A percentile compares a stretch with the other conserved stretches of the same genome.
phyloP scores from a whole-genome alignment of 2,113 vertebrate genomes.

The Pholis gunnellus region DNA sequence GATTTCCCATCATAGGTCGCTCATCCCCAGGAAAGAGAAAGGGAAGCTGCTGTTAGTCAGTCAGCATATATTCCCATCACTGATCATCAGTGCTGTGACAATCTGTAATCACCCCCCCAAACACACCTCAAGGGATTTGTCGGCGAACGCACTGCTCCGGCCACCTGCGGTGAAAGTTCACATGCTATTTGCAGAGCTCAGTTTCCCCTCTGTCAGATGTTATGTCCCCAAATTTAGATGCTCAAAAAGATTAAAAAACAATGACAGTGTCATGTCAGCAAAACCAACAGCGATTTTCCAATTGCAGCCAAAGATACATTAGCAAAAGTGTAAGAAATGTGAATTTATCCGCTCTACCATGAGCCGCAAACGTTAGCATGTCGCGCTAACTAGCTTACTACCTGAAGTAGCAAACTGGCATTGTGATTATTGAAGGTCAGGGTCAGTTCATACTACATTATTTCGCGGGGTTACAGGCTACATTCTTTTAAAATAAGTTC shows the following conservation, averaged over 20 bases:
- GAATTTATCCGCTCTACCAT: background rate
- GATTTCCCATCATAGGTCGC: constrained; percentile 55
- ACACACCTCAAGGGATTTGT: constrained; percentile 38
- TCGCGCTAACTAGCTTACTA: background rate
- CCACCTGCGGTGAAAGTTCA: constrained; percentile 41
- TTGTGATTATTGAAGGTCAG: background rate
- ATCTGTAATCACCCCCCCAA: background rate
- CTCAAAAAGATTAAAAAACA: constrained; percentile 6
- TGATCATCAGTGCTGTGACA: constrained; percentile 17
- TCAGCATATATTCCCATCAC: constrained; percentile 32
- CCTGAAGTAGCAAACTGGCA: background rate
- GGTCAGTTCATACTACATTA: background rate
- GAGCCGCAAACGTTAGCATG: background rate
- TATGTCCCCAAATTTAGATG: background rate
- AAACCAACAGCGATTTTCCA: background rate
- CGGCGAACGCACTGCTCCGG: background rate
- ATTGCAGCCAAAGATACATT: background rate
- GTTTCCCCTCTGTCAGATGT: constrained; percentile 3
- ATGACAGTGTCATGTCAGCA: background rate
- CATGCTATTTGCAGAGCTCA: constrained; percentile 17
- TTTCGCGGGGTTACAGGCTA: background rate
- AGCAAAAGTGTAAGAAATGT: background rate
- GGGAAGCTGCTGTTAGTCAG: constrained; percentile 39
- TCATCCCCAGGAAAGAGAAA: constrained; percentile 56
- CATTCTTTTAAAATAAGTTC: background rate